A percentile compares a stretch with the other conserved stretches of the same genome.
phyloP scores from a whole-genome alignment of 2,113 vertebrate genomes.

The Macquaria australasica region DNA sequence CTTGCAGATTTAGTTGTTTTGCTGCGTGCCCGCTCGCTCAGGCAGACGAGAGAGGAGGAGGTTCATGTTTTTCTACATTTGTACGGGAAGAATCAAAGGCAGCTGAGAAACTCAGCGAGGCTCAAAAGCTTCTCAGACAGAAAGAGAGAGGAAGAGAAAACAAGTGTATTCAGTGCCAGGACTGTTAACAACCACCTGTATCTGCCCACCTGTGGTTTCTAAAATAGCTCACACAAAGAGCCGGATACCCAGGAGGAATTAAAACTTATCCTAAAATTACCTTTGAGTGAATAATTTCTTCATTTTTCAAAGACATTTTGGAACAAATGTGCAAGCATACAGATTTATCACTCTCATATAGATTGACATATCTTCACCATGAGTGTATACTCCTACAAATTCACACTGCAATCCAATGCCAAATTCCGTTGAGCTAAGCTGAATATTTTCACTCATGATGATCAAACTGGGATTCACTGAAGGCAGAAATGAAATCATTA shows the following conservation, averaged over 20 bases:
- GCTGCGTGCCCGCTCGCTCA: conserved; percentile 1
- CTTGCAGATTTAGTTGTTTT: conserved; percentile 39
- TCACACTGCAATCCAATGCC: conserved; percentile 12
- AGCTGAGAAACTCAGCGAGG: conserved; percentile 50
- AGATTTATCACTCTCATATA: not conserved
- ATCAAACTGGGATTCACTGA: conserved; percentile 68
- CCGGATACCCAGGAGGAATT: conserved; percentile 18
- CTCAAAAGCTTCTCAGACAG: conserved; percentile 50
- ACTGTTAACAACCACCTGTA: conserved; percentile 70
- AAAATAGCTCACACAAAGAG: conserved; percentile 42
- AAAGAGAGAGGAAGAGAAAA: conserved; percentile 50
- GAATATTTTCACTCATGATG: conserved; percentile 37
- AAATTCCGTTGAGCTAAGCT: not conserved
- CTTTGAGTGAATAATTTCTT: not conserved
- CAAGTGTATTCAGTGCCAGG: conserved; percentile 43
- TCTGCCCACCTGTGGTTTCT: conserved; percentile 59
- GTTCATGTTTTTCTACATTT: conserved; percentile 54
- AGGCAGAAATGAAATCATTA: conserved; percentile 77
- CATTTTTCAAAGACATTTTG: not conserved
- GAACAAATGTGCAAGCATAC: not conserved
- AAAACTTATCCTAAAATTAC: conserved; percentile 45
- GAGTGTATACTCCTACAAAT: not conserved
- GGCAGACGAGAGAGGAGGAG: conserved; percentile 52
- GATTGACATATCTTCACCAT: not conserved
- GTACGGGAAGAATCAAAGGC: conserved; percentile 68